Evolutionary conservation across 2,113 vertebrate genomes (phyloP).

Genomic region (Salvelinus fontinalis): DNA sequence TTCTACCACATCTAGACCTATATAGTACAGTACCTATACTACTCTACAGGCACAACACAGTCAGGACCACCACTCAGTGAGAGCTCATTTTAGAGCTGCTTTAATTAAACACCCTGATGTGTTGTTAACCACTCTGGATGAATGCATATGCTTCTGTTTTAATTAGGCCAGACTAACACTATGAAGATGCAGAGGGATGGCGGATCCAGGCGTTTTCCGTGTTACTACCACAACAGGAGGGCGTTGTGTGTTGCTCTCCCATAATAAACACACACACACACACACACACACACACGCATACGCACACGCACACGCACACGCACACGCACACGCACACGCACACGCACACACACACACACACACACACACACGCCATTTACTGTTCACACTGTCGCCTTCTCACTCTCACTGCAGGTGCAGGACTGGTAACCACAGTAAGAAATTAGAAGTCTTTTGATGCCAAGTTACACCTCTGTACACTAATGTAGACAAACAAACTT

Average conservation of each 20-base stretch:
- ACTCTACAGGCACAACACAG: neutral
- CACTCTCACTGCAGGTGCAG: too few species aligned
- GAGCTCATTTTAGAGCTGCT: conserved; percentile 12
- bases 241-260: neutral
- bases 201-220: too few species aligned
- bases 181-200: conserved; percentile 16
- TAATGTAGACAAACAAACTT: neutral
- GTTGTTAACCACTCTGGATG: conserved; percentile 50
- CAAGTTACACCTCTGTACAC: neutral
- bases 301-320: neutral
- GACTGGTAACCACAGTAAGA: too few species aligned
- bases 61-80: conserved; percentile 12
- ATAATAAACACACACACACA: neutral
- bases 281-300: too few species aligned
- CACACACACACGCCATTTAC: too few species aligned
- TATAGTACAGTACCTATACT: neutral
- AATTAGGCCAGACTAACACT: conserved; percentile 58
- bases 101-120: conserved; percentile 60
- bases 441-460: too few species aligned
- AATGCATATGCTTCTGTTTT: conserved; percentile 48
- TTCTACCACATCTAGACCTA: neutral
- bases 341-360: too few species aligned
- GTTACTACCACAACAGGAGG: neutral
- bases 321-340: too few species aligned
- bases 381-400: too few species aligned